These are phyloP conservation scores for Chinchilla lanigera DNA, from an alignment of 2,113 vertebrate species.

Conservation along the genomic window DNA sequence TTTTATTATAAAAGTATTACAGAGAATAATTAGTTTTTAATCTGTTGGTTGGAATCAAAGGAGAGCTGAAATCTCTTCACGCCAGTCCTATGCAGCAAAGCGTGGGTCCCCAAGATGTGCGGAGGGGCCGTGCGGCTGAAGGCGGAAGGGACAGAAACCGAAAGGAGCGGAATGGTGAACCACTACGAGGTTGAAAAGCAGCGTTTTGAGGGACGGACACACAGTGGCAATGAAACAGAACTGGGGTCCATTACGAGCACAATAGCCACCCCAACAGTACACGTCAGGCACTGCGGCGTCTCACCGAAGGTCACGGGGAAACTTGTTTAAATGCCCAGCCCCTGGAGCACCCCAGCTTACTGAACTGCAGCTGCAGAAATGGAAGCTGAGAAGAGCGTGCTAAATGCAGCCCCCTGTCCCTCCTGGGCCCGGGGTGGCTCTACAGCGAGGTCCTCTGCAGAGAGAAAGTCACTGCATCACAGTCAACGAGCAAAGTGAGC, in stretches of 20 bases:
- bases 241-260: constrained; percentile 68
- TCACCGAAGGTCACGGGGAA: constrained; percentile 66
- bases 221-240: constrained; percentile 79
- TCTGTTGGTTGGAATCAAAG: constrained; percentile 81
- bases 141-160: constrained; percentile 69
- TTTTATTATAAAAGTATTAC: constrained; percentile 87
- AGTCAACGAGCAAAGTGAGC: constrained; percentile 13
- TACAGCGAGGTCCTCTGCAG: not conserved
- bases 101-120: constrained; percentile 62
- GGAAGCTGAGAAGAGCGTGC: not conserved
- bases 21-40: constrained; percentile 86
- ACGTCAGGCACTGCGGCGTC: constrained; percentile 37
- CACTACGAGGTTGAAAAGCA: constrained; percentile 65
- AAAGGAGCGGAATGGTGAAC: constrained; percentile 70
- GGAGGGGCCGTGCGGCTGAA: constrained; percentile 48
- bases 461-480: not conserved
- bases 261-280: constrained; percentile 62
- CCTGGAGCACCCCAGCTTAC: not conserved
- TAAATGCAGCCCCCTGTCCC: not conserved
- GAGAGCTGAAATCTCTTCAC: constrained; percentile 76
- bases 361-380: constrained; percentile 19
- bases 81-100: constrained; percentile 49
- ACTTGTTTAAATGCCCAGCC: constrained; percentile 23
- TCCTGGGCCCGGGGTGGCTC: not conserved
- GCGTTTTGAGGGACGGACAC: constrained; percentile 57